Base-by-base conservation (phyloP, 2,113 vertebrate genomes). In the Seriola aureovittata region DNA sequence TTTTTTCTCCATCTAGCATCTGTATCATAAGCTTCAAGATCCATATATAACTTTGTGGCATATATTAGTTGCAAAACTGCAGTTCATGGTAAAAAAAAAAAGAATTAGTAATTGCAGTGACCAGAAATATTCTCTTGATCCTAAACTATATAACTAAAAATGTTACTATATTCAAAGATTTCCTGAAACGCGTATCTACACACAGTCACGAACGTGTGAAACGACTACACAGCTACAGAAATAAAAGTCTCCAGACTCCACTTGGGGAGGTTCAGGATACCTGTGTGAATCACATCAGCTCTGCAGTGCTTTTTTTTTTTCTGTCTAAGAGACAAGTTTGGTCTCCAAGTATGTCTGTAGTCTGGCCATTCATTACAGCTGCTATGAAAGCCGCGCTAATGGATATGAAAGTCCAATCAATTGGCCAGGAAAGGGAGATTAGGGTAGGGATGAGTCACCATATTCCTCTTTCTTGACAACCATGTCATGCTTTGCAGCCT, bases 341-440 rank as follows among this genome's bases (percentile, higher is more conserved):
- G 82, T 89, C 75, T 85, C 21, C 58, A 89, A 90, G 85, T 86
- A 91, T 91, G 85, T 80, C 74, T 85, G 78, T 62, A 69, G 78
- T 78, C 69, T 44, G 81, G 67, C 65, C 78, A 54, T 84, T 92
- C 80, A 83, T 90, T 90, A 86, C 78, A 84, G 84, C 74, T 32
- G 81, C 87, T 90, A 89, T 92, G 88, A 93, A 92, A 93, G 91
- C 88, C 79, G 7, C 42, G 62, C 92, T 93, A 94, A 94, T 94
- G 93, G 92, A 93, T 93, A 94, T 95, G 90, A 92, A 93, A 91
- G 90, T 77, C 85, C 71, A 86, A 94, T 94, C 93, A 93, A 94
- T 94, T 82, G 78, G 55, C 54, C 75, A 81, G 84, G 88, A 90
- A 92, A 91, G 82, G 72, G 74, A 92, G 91, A 90, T 91, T 90